These are phyloP conservation scores for Zaprionus inermis DNA, from an alignment of 1,140 invertebrate species.

Conservation along the genomic window DNA sequence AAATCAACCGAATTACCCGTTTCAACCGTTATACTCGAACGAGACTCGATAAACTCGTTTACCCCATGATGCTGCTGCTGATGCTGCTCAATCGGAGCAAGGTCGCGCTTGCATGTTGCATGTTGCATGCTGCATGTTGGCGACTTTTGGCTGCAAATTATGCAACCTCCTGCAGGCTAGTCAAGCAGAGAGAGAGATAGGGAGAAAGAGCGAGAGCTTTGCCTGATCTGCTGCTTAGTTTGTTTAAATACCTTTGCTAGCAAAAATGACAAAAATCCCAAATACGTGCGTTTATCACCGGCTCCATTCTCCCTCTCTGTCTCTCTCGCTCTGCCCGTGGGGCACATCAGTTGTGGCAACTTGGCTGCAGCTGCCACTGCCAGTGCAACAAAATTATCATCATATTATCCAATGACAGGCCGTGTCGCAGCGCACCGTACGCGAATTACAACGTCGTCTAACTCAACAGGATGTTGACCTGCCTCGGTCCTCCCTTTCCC, in stretches of 20 bases:
- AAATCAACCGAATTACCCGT: conserved; percentile 51
- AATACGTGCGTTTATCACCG: conserved; percentile 66
- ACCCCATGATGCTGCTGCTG: conserved; percentile 33
- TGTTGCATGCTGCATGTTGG: conserved; percentile 31
- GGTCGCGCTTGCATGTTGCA: conserved; percentile 53
- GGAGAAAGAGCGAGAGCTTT: not conserved
- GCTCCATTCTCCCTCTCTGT: conserved; percentile 10
- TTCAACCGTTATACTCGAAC: conserved; percentile 27
- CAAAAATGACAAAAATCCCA: conserved; percentile 62
- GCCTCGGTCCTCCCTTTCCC: not conserved
- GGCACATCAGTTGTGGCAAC: conserved; percentile 27
- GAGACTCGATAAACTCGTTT: conserved; percentile 59
- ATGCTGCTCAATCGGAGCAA: conserved; percentile 64
- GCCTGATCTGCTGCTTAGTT: conserved; percentile 22
- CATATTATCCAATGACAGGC: conserved; percentile 35
- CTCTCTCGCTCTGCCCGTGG: conserved; percentile 17
- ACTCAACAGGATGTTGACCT: conserved; percentile 32
- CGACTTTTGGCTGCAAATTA: conserved; percentile 63
- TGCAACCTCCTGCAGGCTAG: conserved; percentile 45
- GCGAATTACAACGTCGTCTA: conserved; percentile 33
- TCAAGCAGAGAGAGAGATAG: not conserved
- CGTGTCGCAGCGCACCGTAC: not conserved
- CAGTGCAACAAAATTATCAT: conserved; percentile 29
- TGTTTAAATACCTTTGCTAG: conserved; percentile 65
- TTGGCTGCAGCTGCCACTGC: conserved; percentile 32